Percentiles rank a stretch among this genome's conserved stretches.
phyloP scores from a whole-genome alignment of 64 coral and sea anemone species.

The Stichodactyla helianthus region DNA sequence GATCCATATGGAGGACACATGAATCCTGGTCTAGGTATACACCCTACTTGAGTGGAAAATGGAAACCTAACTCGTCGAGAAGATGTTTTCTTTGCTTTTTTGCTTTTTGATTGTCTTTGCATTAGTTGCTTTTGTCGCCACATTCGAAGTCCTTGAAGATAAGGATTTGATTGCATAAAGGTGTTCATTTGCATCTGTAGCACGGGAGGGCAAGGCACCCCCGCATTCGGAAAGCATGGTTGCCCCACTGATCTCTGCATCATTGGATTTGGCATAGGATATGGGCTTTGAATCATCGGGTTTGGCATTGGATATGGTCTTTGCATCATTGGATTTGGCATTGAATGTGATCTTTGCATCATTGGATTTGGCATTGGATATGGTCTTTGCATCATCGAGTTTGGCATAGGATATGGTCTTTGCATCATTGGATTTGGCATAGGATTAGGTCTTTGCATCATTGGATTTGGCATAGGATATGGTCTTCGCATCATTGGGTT shows the following conservation, averaged over 20 bases:
- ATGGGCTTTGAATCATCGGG: neutral
- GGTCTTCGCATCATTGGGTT: slow-evolving; percentile 1
- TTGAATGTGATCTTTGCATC: neutral
- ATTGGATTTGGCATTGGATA: neutral
- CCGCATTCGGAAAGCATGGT: neutral
- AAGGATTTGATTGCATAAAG: neutral
- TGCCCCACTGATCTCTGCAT: slow-evolving; percentile 2
- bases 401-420: neutral
- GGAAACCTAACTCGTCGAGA: neutral
- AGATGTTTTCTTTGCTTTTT: neutral
- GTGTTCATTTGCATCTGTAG: neutral
- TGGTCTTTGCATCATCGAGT: neutral
- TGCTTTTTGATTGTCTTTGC: slow-evolving; percentile 5
- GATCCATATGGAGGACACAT: neutral
- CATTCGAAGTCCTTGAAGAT: slow-evolving; percentile 4
- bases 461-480: neutral
- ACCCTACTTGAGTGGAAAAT: neutral
- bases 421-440: neutral
- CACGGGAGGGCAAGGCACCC: neutral
- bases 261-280: neutral
- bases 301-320: neutral
- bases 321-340: neutral
- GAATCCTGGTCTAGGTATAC: neutral
- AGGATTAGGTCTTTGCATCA: neutral
- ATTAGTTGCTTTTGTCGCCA: slow-evolving; percentile 14